phyloP scores from a whole-genome alignment of 2,888 invertebrate genomes.

The Ophion slaviceki region DNA sequence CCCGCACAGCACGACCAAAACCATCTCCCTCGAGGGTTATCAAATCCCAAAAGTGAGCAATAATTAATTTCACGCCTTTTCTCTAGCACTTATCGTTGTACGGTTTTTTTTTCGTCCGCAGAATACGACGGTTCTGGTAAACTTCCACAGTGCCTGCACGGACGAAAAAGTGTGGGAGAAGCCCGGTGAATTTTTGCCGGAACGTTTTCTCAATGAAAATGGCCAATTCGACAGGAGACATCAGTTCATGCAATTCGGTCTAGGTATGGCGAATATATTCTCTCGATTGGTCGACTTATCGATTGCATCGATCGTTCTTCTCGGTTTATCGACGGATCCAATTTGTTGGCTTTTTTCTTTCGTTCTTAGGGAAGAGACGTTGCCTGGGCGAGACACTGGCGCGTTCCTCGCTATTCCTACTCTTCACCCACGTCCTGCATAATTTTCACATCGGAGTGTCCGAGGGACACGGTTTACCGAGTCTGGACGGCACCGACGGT shows the following conservation, averaged over 20 bases:
- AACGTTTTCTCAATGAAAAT: conserved; percentile 87
- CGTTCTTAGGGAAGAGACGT: conserved; percentile 82
- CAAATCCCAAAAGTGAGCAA: conserved; percentile 83
- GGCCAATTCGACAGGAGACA: conserved; percentile 85
- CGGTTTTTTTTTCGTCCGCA: conserved; percentile 71
- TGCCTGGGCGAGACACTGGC: conserved; percentile 84
- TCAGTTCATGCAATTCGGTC: conserved; percentile 87
- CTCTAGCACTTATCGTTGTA: neutral
- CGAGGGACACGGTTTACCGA: conserved; percentile 81
- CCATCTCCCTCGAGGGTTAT: conserved; percentile 83
- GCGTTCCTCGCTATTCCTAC: conserved; percentile 82
- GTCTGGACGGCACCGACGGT: conserved; percentile 85
- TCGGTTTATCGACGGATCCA: neutral
- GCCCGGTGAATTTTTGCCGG: conserved; percentile 87
- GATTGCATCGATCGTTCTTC: neutral
- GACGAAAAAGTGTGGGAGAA: conserved; percentile 86
- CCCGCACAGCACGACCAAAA: conserved; percentile 84
- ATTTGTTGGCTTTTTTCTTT: conserved; percentile 9
- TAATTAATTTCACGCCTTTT: neutral
- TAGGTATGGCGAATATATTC: conserved; percentile 84
- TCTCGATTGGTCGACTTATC: neutral
- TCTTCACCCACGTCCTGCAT: conserved; percentile 82
- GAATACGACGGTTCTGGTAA: conserved; percentile 87
- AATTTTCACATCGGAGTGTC: conserved; percentile 81
- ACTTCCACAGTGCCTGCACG: conserved; percentile 87